phyloP scores from a whole-genome alignment of 2,113 vertebrate species.

The Zosterops lateralis region DNA sequence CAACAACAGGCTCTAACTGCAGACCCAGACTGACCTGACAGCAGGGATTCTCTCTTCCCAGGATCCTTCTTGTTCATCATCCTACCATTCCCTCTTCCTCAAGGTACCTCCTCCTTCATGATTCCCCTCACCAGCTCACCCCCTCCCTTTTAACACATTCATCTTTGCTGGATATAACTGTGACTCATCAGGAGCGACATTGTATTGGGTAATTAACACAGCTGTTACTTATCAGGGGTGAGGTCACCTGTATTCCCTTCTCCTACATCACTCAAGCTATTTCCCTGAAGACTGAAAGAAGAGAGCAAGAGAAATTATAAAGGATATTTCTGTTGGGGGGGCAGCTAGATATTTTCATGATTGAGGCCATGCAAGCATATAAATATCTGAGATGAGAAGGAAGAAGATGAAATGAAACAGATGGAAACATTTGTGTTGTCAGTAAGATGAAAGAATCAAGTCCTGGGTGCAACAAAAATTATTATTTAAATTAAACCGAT shows the following conservation, averaged over 20 bases:
- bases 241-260: background rate
- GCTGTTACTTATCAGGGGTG: background rate
- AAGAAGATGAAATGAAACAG: constrained; percentile 8
- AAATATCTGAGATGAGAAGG: background rate
- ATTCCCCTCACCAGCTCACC: background rate
- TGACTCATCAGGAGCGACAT: background rate
- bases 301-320: constrained; percentile 6
- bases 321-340: constrained; percentile 9
- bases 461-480: background rate
- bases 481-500: constrained; percentile 18
- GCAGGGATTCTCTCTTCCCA: background rate
- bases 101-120: background rate
- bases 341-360: background rate
- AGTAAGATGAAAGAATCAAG: constrained; percentile 28
- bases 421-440: constrained; percentile 9
- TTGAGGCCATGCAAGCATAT: constrained; percentile 14
- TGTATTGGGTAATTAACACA: background rate
- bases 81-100: background rate
- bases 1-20: background rate
- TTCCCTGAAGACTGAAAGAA: constrained; percentile 8
- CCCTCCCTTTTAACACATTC: background rate
- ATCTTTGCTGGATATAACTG: background rate
- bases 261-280: background rate
- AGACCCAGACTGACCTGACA: background rate
- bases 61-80: background rate